Percentiles rank a stretch among this genome's conserved stretches.
These are phyloP conservation scores for Araneus ventricosus DNA, from an alignment of 1,140 invertebrate species.

Conservation along the genomic window DNA sequence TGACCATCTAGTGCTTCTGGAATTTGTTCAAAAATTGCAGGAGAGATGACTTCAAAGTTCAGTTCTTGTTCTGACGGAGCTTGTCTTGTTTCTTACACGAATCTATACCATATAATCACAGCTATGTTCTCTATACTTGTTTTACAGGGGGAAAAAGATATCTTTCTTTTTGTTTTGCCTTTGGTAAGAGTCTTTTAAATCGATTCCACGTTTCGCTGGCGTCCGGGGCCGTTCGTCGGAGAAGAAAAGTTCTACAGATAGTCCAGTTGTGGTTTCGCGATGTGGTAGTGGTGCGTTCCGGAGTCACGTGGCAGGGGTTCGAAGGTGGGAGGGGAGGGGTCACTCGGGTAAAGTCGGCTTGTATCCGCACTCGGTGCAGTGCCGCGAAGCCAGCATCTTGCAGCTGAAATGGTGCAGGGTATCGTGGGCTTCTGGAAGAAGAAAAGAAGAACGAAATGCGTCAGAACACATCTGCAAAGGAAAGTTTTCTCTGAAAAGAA, in stretches of 20 bases:
- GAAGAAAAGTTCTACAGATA: slow-evolving; percentile 23
- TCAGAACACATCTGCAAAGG: slow-evolving; percentile 32
- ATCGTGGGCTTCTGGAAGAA: slow-evolving; percentile 80
- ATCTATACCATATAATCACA: not conserved
- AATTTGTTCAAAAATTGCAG: not conserved
- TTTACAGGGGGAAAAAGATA: not conserved
- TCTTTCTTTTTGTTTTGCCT: not conserved
- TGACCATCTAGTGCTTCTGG: not conserved
- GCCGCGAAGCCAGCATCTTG: slow-evolving; percentile 79
- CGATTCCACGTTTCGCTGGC: not conserved
- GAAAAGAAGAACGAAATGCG: slow-evolving; percentile 30
- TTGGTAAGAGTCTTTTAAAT: not conserved
- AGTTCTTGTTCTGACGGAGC: not conserved
- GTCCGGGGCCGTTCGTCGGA: not conserved
- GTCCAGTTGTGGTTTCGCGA: slow-evolving; percentile 29
- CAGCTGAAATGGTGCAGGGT: slow-evolving; percentile 80
- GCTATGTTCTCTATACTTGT: not conserved
- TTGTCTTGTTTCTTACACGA: not conserved
- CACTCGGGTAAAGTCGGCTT: slow-evolving; percentile 77
- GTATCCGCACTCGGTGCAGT: slow-evolving; percentile 78
- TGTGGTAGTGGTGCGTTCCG: slow-evolving; percentile 5
- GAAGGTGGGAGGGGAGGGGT: slow-evolving; percentile 12
- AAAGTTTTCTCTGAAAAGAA: not conserved
- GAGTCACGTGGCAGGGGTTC: not conserved
- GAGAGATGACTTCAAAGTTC: not conserved